Percentiles rank a stretch among this genome's conserved stretches.
Evolutionary conservation across 37 sponge, comb jelly and placozoan genomes (phyloP).

Genomic region (Petrosia ficiformis): DNA sequence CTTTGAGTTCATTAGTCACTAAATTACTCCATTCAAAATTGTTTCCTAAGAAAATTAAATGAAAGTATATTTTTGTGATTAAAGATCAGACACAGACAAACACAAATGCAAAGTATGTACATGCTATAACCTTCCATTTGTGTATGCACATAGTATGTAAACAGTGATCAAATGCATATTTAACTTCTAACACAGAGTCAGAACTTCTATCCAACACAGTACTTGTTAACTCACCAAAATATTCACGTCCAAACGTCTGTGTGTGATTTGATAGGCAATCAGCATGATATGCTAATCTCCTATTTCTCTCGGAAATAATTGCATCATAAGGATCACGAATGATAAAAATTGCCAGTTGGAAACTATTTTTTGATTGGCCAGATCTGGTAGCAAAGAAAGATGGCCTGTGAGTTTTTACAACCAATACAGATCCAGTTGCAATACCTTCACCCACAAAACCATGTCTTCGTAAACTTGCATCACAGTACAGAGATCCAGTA

Average conservation of each 20-base stretch:
- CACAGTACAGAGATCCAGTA: slow-evolving; percentile 48
- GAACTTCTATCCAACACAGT: too few species aligned
- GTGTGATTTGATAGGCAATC: too few species aligned
- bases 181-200: too few species aligned
- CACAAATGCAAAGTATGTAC: too few species aligned
- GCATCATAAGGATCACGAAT: slow-evolving; percentile 47
- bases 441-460: slow-evolving; percentile 54
- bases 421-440: slow-evolving; percentile 23
- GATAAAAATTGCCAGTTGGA: slow-evolving; percentile 20
- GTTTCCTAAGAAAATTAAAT: neutral
- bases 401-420: slow-evolving; percentile 38
- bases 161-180: too few species aligned
- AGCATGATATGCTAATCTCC: too few species aligned
- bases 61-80: neutral
- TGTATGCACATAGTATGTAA: too few species aligned
- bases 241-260: too few species aligned
- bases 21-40: slow-evolving; percentile 26
- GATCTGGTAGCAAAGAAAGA: slow-evolving; percentile 12
- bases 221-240: too few species aligned
- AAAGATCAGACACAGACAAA: too few species aligned
- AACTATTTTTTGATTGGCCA: neutral
- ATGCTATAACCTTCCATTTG: too few species aligned
- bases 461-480: slow-evolving; percentile 7
- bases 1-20: slow-evolving; percentile 1
- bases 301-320: slow-evolving; percentile 52